These are phyloP conservation scores for Borostomias antarcticus DNA, from an alignment of 2,797 vertebrate species.

Conservation along the genomic window DNA sequence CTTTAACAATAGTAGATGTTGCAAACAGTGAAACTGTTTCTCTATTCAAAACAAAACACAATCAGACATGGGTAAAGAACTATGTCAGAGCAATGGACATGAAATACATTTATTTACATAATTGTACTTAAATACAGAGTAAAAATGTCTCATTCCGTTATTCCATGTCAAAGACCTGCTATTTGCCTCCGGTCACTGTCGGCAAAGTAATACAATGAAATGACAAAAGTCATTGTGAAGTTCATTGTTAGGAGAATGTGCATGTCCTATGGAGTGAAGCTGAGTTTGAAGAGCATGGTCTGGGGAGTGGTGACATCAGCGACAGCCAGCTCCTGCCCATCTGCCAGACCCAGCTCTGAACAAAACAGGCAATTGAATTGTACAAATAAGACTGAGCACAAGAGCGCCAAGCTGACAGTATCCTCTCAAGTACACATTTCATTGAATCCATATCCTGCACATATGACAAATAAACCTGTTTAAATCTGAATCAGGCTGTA, in stretches of 20 bases:
- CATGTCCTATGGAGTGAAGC: conserved; percentile 82
- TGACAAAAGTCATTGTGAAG: too few relatives aligned
- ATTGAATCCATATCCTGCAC: too few relatives aligned
- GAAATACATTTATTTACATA: conserved; percentile 22
- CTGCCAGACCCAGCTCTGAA: conserved; percentile 85
- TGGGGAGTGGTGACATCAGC: conserved; percentile 92
- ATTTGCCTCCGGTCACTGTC: conserved; percentile 30
- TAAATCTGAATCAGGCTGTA: too few relatives aligned
- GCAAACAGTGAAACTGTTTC: too few relatives aligned
- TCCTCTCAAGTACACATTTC: too few relatives aligned
- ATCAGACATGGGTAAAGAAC: not conserved
- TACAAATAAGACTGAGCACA: conserved; percentile 10
- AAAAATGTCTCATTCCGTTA: conserved; percentile 38
- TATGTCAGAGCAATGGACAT: conserved; percentile 14
- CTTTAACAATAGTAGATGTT: too few relatives aligned
- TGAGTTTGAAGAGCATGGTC: conserved; percentile 92
- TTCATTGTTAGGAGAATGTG: conserved; percentile 28
- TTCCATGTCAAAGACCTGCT: conserved; percentile 34
- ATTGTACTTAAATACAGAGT: conserved; percentile 32
- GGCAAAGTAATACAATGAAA: conserved; percentile 34
- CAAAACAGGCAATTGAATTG: conserved; percentile 38
- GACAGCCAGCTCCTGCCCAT: conserved; percentile 90
- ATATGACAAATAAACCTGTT: too few relatives aligned
- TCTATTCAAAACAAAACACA: not conserved
- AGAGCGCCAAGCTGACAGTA: not conserved